phyloP scores from a whole-genome alignment of 2,888 invertebrate genomes.

The Ommatoiulus sabulosus region DNA sequence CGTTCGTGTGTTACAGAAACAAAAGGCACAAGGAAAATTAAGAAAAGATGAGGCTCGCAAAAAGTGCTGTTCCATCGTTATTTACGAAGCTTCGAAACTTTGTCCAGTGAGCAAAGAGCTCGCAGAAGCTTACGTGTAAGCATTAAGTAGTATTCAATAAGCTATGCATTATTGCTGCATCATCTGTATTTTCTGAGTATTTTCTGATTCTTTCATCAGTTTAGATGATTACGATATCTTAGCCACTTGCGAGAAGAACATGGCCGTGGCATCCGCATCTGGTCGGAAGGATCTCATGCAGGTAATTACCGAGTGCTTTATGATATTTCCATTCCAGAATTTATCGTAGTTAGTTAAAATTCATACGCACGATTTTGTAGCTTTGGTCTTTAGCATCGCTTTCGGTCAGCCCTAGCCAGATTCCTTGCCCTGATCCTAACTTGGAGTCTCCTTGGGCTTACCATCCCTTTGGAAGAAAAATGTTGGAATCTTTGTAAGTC shows the following conservation, averaged over 20 bases:
- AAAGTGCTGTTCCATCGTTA: slow-evolving; percentile 72
- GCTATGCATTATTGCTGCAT: background rate
- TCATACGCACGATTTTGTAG: slow-evolving; percentile 61
- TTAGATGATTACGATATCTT: slow-evolving; percentile 68
- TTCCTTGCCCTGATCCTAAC: slow-evolving; percentile 69
- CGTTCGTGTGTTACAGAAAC: slow-evolving; percentile 57
- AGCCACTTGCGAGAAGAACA: slow-evolving; percentile 85
- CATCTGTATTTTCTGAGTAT: background rate
- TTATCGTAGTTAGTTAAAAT: no score
- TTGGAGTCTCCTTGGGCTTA: slow-evolving; percentile 81
- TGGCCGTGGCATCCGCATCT: slow-evolving; percentile 77
- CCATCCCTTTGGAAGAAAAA: slow-evolving; percentile 87
- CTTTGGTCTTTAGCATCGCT: slow-evolving; percentile 84
- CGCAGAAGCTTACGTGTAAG: slow-evolving; percentile 83
- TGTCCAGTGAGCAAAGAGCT: slow-evolving; percentile 84
- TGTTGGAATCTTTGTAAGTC: slow-evolving; percentile 87
- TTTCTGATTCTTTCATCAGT: slow-evolving; percentile 62
- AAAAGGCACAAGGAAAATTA: slow-evolving; percentile 58
- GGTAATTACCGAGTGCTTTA: slow-evolving; percentile 69
- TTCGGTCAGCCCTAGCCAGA: slow-evolving; percentile 69
- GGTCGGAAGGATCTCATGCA: slow-evolving; percentile 86
- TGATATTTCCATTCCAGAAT: no score
- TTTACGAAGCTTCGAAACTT: slow-evolving; percentile 80
- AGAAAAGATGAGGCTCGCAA: slow-evolving; percentile 62
- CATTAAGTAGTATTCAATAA: background rate